phyloP scores from a whole-genome alignment of 2,113 vertebrate species.

The Cinclus mexicanus region DNA sequence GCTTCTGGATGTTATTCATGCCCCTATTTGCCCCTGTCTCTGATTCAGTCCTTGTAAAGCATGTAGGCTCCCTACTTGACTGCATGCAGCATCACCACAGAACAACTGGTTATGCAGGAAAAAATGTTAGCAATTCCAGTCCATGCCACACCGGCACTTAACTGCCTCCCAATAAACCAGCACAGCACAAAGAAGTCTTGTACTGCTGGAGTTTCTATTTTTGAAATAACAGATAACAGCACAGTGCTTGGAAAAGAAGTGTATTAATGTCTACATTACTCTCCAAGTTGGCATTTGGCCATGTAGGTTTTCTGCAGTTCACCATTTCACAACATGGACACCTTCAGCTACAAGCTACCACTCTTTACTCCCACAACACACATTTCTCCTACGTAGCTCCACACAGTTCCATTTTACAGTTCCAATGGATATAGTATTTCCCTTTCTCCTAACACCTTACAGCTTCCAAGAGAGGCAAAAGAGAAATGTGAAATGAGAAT shows the following conservation, averaged over 20 bases:
- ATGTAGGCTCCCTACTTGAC: neutral
- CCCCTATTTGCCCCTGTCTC: neutral
- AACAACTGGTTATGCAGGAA: conserved; percentile 23
- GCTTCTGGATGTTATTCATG: neutral
- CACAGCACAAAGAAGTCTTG: neutral
- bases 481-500: neutral
- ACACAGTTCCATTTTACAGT: neutral
- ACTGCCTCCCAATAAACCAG: neutral
- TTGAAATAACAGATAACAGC: neutral
- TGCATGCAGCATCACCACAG: neutral
- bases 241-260: neutral
- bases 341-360: neutral
- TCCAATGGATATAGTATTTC: neutral
- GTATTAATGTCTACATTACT: neutral
- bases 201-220: neutral
- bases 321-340: neutral
- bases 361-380: neutral
- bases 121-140: neutral
- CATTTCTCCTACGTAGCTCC: neutral
- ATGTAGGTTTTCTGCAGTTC: neutral
- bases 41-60: neutral
- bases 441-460: neutral
- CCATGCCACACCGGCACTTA: neutral
- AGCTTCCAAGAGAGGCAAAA: neutral
- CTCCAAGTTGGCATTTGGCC: neutral